Percentiles rank a stretch among this genome's conserved stretches.
Conservation (phyloP, 2,888 invertebrate genomes). For the Liposcelis brunnea region DNA sequence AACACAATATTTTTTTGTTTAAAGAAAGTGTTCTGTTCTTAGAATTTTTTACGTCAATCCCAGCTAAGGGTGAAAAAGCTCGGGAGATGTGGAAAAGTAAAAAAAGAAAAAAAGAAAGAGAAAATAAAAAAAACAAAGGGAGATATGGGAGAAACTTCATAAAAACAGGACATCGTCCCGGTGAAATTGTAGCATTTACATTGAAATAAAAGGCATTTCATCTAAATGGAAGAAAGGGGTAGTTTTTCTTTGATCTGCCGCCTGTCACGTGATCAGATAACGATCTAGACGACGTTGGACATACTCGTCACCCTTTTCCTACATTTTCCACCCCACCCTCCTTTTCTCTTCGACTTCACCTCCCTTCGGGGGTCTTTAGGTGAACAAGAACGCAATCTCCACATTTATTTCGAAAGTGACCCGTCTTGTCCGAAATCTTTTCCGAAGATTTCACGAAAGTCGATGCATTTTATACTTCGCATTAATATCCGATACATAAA, state of each 20-base stretch:
- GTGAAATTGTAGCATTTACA: conserved; percentile 9
- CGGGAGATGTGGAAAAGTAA: neutral
- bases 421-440: too few species aligned
- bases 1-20: too few species aligned
- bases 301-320: neutral
- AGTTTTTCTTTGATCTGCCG: conserved; percentile 7
- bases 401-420: too few species aligned
- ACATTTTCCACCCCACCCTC: neutral
- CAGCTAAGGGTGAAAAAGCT: too few species aligned
- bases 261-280: conserved; percentile 7
- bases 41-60: too few species aligned
- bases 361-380: too few species aligned
- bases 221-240: neutral
- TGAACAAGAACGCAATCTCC: too few species aligned
- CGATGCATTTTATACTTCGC: too few species aligned
- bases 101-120: conserved; percentile 9
- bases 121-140: conserved; percentile 7
- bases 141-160: neutral
- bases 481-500: too few species aligned
- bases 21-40: too few species aligned
- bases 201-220: neutral
- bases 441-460: too few species aligned
- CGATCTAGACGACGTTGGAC: neutral
- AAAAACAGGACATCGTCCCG: neutral
- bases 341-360: too few species aligned